These are phyloP conservation scores for Pyxicephalus adspersus DNA, from an alignment of 2,113 vertebrate genomes.

Conservation along the genomic window DNA sequence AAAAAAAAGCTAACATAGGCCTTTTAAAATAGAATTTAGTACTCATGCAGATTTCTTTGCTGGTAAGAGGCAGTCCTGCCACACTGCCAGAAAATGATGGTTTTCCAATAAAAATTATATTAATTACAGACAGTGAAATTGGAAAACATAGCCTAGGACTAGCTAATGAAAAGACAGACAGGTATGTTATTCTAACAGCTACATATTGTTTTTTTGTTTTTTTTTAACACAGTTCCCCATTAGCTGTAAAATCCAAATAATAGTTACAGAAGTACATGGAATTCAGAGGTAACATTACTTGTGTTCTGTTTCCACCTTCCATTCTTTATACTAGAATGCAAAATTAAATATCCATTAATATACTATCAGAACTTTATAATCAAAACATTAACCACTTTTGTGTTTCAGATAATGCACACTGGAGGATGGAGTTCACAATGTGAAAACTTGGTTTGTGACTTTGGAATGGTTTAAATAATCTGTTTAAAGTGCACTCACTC, in stretches of 20 bases:
- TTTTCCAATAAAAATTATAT: conserved; percentile 9
- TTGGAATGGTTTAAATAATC: neutral
- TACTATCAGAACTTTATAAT: neutral
- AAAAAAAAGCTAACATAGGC: neutral
- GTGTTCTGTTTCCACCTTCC: neutral
- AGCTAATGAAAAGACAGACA: neutral
- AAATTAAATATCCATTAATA: neutral
- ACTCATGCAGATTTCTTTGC: neutral
- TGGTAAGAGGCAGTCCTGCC: neutral
- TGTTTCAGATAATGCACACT: neutral
- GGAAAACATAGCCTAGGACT: neutral
- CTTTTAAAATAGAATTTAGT: neutral
- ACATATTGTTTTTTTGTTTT: neutral
- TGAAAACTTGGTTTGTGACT: neutral
- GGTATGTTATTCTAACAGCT: conserved; percentile 5
- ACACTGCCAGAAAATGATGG: neutral
- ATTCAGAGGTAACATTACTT: neutral
- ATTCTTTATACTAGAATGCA: neutral
- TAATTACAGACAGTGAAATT: conserved; percentile 2
- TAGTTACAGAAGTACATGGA: neutral
- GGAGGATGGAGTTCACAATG: neutral
- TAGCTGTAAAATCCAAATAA: neutral
- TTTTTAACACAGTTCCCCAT: conserved; percentile 11
- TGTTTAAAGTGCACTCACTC: neutral
- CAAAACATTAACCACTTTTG: neutral